phyloP scores from a whole-genome alignment of 2,113 vertebrate species.

The Crocuta crocuta region DNA sequence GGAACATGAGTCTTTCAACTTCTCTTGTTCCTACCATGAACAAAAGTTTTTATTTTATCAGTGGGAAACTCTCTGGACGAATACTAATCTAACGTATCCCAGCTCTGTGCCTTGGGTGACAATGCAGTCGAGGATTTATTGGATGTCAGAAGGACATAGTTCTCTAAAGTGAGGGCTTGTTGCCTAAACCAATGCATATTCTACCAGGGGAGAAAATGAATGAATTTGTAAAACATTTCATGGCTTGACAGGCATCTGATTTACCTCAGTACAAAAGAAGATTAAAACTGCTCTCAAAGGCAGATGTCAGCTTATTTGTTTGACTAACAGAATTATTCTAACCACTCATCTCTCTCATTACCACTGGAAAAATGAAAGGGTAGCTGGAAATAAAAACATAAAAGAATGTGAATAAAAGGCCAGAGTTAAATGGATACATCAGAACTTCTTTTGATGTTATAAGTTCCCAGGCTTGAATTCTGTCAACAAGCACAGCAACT shows the following conservation, averaged over 20 bases:
- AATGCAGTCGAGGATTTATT: conserved; percentile 44
- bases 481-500: background rate
- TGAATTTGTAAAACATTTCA: conserved; percentile 52
- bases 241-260: conserved; percentile 44
- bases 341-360: conserved; percentile 57
- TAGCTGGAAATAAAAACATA: conserved; percentile 43
- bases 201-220: background rate
- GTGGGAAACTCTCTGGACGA: background rate
- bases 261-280: conserved; percentile 45
- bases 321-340: conserved; percentile 52
- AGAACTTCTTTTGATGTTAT: conserved; percentile 32
- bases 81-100: background rate
- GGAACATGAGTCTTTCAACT: background rate
- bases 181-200: conserved; percentile 31
- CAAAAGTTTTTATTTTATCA: conserved; percentile 49
- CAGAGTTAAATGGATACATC: conserved; percentile 40
- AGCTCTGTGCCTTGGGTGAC: background rate
- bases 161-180: background rate
- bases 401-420: conserved; percentile 32
- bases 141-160: conserved; percentile 13
- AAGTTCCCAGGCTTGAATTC: conserved; percentile 8
- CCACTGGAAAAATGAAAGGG: conserved; percentile 57
- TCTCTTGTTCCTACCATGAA: background rate
- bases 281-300: conserved; percentile 15
- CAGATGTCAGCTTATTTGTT: conserved; percentile 19